A percentile compares a stretch with the other conserved stretches of the same genome.
Evolutionary conservation across 2,797 vertebrate genomes (phyloP).

Genomic region (Bovichtus diacanthus): DNA sequence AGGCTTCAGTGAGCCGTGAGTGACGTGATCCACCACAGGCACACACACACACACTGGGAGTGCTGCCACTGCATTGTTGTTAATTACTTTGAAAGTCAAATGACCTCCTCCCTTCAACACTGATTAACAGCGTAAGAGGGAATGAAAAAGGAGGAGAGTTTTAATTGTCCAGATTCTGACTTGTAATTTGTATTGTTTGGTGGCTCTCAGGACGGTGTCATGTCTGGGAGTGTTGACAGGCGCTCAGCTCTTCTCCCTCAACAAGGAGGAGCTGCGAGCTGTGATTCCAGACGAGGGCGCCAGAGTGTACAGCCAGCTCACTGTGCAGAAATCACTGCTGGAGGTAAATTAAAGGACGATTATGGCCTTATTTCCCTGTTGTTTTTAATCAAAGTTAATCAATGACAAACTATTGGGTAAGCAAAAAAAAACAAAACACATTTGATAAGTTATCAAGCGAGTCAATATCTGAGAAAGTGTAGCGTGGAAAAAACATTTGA

Average conservation of each 20-base stretch:
- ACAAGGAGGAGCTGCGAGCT: slow-evolving; percentile 86
- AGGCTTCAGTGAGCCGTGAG: slow-evolving; percentile 90
- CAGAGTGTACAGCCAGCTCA: slow-evolving; percentile 91
- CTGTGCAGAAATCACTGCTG: slow-evolving; percentile 88
- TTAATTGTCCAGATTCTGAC: background rate
- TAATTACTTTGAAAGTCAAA: background rate
- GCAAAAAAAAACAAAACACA: background rate
- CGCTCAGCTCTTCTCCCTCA: slow-evolving; percentile 89
- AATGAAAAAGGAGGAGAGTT: background rate
- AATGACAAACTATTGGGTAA: background rate
- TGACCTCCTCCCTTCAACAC: background rate
- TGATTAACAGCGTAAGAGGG: background rate
- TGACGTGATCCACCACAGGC: slow-evolving; percentile 19
- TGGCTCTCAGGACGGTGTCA: slow-evolving; percentile 82
- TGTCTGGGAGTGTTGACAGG: slow-evolving; percentile 88
- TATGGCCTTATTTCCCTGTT: background rate
- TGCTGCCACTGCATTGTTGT: background rate
- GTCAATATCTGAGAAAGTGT: background rate
- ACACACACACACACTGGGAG: background rate
- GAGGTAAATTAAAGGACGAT: slow-evolving; percentile 79
- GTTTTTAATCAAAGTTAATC: accelerated
- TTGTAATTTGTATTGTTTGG: slow-evolving; percentile 8
- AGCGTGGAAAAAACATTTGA: background rate
- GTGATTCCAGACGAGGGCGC: slow-evolving; percentile 89
- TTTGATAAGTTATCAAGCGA: background rate